Percentiles rank a stretch among this genome's conserved stretches.
Evolutionary conservation across 2,888 invertebrate genomes (phyloP).

Genomic region (Metalampra italica): DNA sequence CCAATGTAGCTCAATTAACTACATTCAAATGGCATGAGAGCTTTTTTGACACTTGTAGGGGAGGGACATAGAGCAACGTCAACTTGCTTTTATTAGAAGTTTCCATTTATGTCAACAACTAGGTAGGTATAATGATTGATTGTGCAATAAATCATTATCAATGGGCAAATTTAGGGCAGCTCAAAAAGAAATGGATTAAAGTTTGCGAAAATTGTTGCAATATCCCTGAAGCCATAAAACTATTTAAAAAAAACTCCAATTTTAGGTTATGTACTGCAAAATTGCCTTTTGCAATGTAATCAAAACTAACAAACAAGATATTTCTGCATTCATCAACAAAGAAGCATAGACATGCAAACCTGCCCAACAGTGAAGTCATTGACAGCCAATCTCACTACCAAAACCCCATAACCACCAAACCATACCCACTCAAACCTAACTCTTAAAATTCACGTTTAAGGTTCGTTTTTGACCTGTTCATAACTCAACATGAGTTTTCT

Average conservation of each 20-base stretch:
- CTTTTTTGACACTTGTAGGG: constrained; percentile 1
- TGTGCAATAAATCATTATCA: too few relatives aligned
- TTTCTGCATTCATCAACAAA: constrained; percentile 18
- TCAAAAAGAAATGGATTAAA: too few relatives aligned
- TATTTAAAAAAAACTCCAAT: too few relatives aligned
- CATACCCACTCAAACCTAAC: too few relatives aligned
- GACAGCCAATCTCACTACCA: background rate
- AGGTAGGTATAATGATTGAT: too few relatives aligned
- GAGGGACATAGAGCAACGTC: background rate
- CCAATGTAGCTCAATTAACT: constrained; percentile 51
- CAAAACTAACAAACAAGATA: background rate
- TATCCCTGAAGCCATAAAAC: too few relatives aligned
- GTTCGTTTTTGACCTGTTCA: background rate
- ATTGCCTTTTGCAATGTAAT: too few relatives aligned
- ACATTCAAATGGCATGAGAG: background rate
- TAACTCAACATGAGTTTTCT: background rate
- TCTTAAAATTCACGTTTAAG: background rate
- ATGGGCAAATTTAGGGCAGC: too few relatives aligned
- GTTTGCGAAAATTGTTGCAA: too few relatives aligned
- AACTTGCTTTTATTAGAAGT: too few relatives aligned
- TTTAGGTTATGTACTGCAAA: too few relatives aligned
- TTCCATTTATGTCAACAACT: too few relatives aligned
- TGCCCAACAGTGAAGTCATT: background rate
- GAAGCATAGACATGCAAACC: constrained; percentile 5
- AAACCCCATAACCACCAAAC: background rate